A percentile compares a stretch with the other conserved stretches of the same genome.
Conservation (phyloP, 2,113 vertebrate genomes). For the Tachycineta bicolor region DNA sequence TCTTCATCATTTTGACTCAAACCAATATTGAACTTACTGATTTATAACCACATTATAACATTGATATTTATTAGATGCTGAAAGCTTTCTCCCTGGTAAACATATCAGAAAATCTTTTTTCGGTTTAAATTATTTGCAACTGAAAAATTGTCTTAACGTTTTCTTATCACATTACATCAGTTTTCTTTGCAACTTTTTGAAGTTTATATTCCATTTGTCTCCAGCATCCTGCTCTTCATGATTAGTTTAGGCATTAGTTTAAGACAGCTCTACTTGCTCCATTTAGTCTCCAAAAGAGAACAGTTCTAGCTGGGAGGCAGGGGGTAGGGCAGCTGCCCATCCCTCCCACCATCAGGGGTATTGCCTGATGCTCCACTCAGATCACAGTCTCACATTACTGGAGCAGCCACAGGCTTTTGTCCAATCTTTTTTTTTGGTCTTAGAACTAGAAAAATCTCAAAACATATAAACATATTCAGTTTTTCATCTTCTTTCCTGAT, state of each 20-base stretch:
- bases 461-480: not conserved
- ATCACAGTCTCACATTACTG: not conserved
- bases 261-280: not conserved
- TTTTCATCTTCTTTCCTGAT: not conserved
- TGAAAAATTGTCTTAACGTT: not conserved
- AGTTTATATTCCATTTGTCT: not conserved
- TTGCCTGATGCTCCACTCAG: not conserved
- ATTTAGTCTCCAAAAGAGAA: not conserved
- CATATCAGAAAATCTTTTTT: not conserved
- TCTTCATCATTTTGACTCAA: not conserved
- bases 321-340: not conserved
- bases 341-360: not conserved
- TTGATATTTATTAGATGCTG: not conserved
- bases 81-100: not conserved
- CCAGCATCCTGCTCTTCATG: not conserved
- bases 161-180: not conserved
- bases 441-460: not conserved
- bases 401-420: not conserved
- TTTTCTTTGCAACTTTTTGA: not conserved
- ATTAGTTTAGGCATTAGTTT: fast-evolving
- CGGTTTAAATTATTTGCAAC: not conserved
- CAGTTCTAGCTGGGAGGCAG: not conserved
- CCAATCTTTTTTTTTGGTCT: not conserved
- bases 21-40: not conserved
- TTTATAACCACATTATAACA: not conserved